Conservation (phyloP, 2,888 invertebrate species). For the Schizaphis graminum region DNA sequence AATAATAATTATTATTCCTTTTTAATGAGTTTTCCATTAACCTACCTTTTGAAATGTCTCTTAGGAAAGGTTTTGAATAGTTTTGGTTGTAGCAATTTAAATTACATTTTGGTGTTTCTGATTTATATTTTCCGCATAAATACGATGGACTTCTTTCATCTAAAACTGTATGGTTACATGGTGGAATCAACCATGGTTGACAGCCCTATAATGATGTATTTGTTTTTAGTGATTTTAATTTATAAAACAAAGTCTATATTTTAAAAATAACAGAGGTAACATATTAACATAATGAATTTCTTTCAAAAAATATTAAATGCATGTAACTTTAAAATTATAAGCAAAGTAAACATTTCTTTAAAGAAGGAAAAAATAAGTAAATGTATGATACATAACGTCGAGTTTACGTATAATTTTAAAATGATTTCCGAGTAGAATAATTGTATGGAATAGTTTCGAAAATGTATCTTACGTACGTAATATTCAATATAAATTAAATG, state of each 20-base stretch:
- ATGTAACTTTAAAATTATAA: not conserved
- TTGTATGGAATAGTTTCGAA: not conserved
- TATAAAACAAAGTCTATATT: not conserved
- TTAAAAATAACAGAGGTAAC: not conserved
- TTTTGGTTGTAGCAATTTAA: slow-evolving; percentile 50
- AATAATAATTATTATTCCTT: not conserved
- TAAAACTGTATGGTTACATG: slow-evolving; percentile 29
- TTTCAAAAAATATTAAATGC: not conserved
- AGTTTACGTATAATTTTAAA: not conserved
- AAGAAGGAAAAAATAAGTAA: not conserved
- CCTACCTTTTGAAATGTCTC: slow-evolving; percentile 39
- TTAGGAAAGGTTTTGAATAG: slow-evolving; percentile 31
- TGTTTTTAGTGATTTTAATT: not conserved
- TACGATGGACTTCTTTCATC: not conserved
- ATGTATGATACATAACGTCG: not conserved
- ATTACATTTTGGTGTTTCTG: slow-evolving; percentile 59
- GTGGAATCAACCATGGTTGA: slow-evolving; percentile 52
- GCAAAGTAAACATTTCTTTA: not conserved
- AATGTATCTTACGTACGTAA: not conserved
- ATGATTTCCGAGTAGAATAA: not conserved
- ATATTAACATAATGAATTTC: not conserved
- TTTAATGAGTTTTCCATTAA: not conserved
- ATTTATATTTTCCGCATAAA: not conserved
- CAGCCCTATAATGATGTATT: slow-evolving; percentile 31
- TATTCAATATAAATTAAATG: not conserved